Base-by-base conservation (phyloP, 2,113 vertebrate species). In the Rallus limicola region DNA sequence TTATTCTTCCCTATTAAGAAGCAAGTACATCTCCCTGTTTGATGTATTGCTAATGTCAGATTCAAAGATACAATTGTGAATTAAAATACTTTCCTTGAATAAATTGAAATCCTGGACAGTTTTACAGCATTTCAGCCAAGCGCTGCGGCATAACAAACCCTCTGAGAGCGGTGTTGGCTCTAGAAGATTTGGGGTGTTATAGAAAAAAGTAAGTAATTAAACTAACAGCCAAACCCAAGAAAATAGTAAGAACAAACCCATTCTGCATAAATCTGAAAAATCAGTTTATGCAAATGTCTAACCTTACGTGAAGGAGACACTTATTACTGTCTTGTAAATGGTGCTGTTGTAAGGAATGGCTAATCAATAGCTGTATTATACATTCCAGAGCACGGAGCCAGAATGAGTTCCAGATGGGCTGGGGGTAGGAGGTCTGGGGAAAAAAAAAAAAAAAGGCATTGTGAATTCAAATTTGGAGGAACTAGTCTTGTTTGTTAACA, bases 401-500 rank as follows among this genome's bases (percentile, higher is more conserved):
- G 55, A 92, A 86, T 59, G 59, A 7, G 5, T 88, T 94, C 71
- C 88, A 94, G 68, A 90, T 86, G 80, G n/a, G 52, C 25, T 70
- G 40, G 29, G 18, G 5, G 19, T 86, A 36, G 76, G 28, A 77
- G 28, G n/a, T 55, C 31, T 86, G 33, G 29, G 11, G n/a, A n/a
- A 82, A 95, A 85, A 95, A 79, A 85, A 95, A 79, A 93, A 52
- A 79, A 82, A 83, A 40, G 17, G 14, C 40, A 63, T 68, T 33
- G 88, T 92, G 31, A 86, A 78, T 84, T 81, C n/a, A 24, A 50
- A 26, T 77, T 95, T 92, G 42, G 42, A 78, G 42, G 28, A 86
- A 59, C 6, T 53, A 53, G 20, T 64, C 38, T 31, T 90, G 20
- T 64, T 90, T 92, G 6, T 90, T 77, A 81, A 52, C 12, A 60